Evolutionary conservation across 64 coral and sea anemone species (phyloP).

Genomic region (Montipora foliosa): DNA sequence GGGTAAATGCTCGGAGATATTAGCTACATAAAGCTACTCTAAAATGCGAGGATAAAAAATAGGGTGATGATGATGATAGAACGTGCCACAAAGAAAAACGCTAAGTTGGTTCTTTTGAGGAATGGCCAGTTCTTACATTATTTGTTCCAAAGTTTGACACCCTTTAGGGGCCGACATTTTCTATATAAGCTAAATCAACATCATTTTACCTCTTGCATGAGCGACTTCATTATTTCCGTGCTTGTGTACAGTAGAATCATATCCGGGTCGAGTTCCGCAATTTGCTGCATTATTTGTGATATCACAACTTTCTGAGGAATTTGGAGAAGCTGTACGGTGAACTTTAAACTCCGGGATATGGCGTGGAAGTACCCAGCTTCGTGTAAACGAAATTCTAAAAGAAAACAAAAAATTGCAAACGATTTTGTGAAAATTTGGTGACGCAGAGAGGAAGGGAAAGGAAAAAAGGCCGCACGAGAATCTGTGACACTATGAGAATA

Average conservation of each 20-base stretch:
- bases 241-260: slow-evolving; percentile 9
- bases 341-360: neutral
- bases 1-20: no score
- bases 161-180: no score
- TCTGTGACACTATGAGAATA: neutral
- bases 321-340: neutral
- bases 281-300: neutral
- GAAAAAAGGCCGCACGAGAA: neutral
- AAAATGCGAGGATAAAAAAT: no score
- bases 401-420: neutral
- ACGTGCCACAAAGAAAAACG: no score
- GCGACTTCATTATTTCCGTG: neutral
- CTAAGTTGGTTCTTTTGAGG: no score
- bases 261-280: neutral
- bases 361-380: slow-evolving; percentile 19
- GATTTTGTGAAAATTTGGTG: neutral
- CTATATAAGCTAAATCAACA: no score
- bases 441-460: neutral
- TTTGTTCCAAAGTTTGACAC: no score
- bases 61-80: no score
- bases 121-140: no score
- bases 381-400: neutral
- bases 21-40: no score
- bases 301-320: neutral
- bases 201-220: slow-evolving; percentile 12